Base-by-base conservation (phyloP, 2,113 vertebrate species). In the Esox niger region DNA sequence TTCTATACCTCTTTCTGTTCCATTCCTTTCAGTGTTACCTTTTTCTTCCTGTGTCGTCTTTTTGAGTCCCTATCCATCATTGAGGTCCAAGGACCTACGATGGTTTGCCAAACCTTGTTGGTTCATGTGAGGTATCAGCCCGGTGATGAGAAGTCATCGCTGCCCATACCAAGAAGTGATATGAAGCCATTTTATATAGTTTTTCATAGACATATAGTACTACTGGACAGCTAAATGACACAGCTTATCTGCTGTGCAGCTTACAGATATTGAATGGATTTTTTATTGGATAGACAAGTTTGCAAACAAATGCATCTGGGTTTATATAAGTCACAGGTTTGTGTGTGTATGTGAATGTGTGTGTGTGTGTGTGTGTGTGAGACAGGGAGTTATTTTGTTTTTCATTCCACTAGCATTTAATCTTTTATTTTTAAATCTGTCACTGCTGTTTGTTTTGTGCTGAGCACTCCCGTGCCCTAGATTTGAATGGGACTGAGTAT, bases 391-490 rank as follows among this genome's bases (percentile, higher is more conserved):
- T 52, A 64, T 71, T 66, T 69, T 73, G 64, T 75, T 78, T 79
- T 79, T 75, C 77, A 75, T 82, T 64, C 70, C 69, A 75, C 77
- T 62, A 79, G 68, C 80, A 76, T 88, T 88, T 88, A 88, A 89
- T 90, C 87, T 91, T 89, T 87, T 78, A 79, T 87, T 89, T 90
- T 82, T 84, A 86, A 89, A 89, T 88, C 87, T 86, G 80, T 73
- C 84, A 76, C 80, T 76, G 86, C 79, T 82, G 80, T 84, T 76
- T 83, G 54, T 81, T 84, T 82, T 82, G 80, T 74, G 74, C 79
- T 54, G 70, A 77, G 73, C 72, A 70, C 75, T 84, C 70, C 26
- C 76, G 66, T 88, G 87, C 65, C 88, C 90, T 86, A 89, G 84
- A 89, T 91, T 84, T 83, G 70, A 55, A 83, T 81, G 82, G 69